Conservation (phyloP, 92 coral and sea anemone species). For the Palythoa heliodiscus region DNA sequence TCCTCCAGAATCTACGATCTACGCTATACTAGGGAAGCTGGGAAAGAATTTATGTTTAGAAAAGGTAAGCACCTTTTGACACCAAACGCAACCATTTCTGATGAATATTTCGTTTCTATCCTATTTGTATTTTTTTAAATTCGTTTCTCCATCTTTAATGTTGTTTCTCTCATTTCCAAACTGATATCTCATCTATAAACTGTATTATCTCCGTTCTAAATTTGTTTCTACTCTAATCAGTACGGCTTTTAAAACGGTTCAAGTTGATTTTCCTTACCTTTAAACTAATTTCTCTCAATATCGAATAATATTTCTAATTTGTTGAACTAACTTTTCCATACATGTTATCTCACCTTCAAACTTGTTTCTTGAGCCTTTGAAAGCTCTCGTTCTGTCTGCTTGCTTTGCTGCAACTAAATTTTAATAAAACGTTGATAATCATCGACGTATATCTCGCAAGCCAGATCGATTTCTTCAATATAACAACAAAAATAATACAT, state of each 20-base stretch:
- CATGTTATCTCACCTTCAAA: constrained; percentile 41
- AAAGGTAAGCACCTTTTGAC: too few species aligned
- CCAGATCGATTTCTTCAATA: too few species aligned
- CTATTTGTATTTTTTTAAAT: background rate
- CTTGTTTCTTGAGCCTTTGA: constrained; percentile 42
- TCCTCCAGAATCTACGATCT: too few species aligned
- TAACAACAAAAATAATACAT: background rate
- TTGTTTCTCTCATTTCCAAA: background rate
- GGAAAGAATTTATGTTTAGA: too few species aligned
- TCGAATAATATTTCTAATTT: background rate
- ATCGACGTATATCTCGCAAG: background rate
- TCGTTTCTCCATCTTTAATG: background rate
- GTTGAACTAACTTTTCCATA: too few species aligned
- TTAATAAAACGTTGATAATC: background rate
- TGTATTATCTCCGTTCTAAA: background rate
- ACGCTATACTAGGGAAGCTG: too few species aligned
- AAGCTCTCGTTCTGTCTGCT: constrained; percentile 37
- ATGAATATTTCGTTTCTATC: background rate
- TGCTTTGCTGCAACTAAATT: constrained; percentile 30
- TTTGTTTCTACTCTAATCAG: background rate
- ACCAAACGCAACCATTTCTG: too few species aligned
- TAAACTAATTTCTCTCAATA: background rate
- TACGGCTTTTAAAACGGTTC: background rate
- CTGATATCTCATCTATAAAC: background rate
- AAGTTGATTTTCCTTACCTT: background rate